A percentile compares a stretch with the other conserved stretches of the same genome.
Conservation (phyloP, 2,113 vertebrate species). For the Colaptes auratus region DNA sequence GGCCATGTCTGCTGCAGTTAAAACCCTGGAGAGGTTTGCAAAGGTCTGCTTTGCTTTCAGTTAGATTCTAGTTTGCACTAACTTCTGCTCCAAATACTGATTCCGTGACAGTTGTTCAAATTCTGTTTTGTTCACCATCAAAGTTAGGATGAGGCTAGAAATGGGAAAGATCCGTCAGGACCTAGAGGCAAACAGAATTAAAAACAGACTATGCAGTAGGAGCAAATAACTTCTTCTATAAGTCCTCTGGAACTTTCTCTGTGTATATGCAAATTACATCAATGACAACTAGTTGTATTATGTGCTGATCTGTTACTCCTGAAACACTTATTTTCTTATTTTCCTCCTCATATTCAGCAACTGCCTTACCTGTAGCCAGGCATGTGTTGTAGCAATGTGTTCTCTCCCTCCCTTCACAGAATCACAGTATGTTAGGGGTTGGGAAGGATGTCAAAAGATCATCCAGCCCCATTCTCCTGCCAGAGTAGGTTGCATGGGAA, state of each 20-base stretch:
- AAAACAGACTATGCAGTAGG: not conserved
- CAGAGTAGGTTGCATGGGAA: too few species aligned
- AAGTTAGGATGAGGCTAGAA: not conserved
- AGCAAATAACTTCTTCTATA: not conserved
- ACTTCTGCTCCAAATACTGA: not conserved
- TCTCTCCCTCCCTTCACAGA: not conserved
- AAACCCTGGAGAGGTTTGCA: not conserved
- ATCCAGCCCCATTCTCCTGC: too few species aligned
- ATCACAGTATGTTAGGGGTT: not conserved
- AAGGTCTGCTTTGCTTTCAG: not conserved
- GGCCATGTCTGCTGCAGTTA: not conserved
- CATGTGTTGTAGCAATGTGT: fast-evolving
- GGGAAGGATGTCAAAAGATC: too few species aligned
- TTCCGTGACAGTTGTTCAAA: not conserved
- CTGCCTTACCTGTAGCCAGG: not conserved
- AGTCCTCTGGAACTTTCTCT: not conserved
- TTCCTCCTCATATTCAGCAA: not conserved
- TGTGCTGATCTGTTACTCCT: not conserved
- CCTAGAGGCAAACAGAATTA: not conserved
- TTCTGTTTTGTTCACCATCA: not conserved
- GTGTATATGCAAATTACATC: not conserved
- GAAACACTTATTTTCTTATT: not conserved
- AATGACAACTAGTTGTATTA: not conserved
- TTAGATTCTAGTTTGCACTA: not conserved
- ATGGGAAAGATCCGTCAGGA: not conserved